phyloP scores from a whole-genome alignment of 2,113 vertebrate species.

The Phoxinus phoxinus region DNA sequence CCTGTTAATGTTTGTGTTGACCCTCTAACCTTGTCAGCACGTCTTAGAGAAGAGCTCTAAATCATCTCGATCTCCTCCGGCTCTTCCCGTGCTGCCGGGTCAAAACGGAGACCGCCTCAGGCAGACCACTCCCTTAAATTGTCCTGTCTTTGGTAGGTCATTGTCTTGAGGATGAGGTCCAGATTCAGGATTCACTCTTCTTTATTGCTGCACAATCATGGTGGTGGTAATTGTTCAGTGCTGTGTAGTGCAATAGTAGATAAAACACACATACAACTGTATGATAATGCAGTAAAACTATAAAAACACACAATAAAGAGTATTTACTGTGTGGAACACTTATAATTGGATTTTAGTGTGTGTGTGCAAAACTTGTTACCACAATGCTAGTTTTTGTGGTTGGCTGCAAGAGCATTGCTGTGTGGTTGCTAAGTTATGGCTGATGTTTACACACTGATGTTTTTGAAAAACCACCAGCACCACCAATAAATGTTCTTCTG shows the following conservation, averaged over 20 bases:
- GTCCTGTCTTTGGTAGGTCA: conserved; percentile 73
- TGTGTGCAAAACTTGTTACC: neutral
- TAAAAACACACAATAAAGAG: neutral
- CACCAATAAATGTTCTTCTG: neutral
- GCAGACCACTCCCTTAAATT: conserved; percentile 79
- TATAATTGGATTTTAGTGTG: neutral
- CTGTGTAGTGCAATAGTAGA: neutral
- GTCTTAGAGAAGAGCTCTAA: conserved; percentile 92
- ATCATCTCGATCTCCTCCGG: conserved; percentile 79
- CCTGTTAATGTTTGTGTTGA: conserved; percentile 97
- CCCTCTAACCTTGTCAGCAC: conserved; percentile 98
- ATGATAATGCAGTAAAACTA: neutral
- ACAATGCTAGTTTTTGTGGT: conserved; percentile 9
- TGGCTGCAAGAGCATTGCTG: conserved; percentile 6
- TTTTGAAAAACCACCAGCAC: neutral
- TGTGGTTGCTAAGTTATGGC: conserved; percentile 4
- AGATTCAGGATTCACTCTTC: conserved; percentile 30
- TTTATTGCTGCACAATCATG: conserved; percentile 4
- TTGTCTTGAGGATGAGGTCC: conserved; percentile 61
- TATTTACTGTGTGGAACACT: neutral
- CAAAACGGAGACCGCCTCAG: conserved; percentile 86
- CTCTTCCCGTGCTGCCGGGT: conserved; percentile 81
- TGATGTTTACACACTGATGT: neutral
- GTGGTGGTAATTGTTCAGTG: neutral
- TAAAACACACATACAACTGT: neutral